Evolutionary conservation across 1,140 invertebrate species (phyloP).

Genomic region (Alviniconcha marisindica): DNA sequence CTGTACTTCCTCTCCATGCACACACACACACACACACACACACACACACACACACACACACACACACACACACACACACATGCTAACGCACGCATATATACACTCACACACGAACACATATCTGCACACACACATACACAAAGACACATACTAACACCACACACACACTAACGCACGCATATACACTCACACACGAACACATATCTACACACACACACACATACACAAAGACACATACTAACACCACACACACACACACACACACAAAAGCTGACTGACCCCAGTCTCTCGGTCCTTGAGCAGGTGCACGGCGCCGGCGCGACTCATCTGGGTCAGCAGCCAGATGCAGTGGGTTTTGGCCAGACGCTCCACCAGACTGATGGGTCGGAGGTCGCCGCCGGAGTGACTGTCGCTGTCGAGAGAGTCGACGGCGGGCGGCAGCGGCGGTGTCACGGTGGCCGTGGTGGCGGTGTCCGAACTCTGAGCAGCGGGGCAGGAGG

Average conservation of each 20-base stretch:
- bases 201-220: background rate
- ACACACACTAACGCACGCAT: background rate
- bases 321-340: conserved; percentile 95
- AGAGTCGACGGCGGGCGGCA: background rate
- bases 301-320: conserved; percentile 93
- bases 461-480: background rate
- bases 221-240: background rate
- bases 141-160: background rate
- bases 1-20: too few species aligned
- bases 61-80: too few species aligned
- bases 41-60: too few species aligned
- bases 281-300: conserved; percentile 95
- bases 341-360: conserved; percentile 95
- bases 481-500: background rate
- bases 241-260: background rate
- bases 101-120: too few species aligned
- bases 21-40: too few species aligned
- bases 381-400: conserved; percentile 68
- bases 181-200: too few species aligned
- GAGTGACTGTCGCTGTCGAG: conserved; percentile 17
- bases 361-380: conserved; percentile 89
- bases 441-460: conserved; percentile 2
- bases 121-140: background rate
- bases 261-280: conserved; percentile 82
- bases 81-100: too few species aligned